Percentiles rank a stretch among this genome's conserved stretches.
phyloP scores from a whole-genome alignment of 2,113 vertebrate species.

The Sprattus sprattus region DNA sequence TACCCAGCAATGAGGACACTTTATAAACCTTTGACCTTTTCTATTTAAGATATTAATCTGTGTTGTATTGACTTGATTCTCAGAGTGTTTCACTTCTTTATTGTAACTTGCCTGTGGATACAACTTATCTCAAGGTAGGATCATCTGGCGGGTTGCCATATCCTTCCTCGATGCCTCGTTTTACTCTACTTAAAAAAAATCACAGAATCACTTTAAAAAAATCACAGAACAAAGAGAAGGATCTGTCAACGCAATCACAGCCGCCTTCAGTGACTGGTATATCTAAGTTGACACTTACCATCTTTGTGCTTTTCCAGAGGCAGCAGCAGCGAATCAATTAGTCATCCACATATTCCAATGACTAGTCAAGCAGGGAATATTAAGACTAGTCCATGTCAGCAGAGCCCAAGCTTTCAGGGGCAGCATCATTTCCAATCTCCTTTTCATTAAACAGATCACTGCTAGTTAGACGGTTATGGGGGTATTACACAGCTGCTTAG shows the following conservation, averaged over 20 bases:
- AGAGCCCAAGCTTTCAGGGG: neutral
- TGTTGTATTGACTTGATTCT: neutral
- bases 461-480: neutral
- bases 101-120: neutral
- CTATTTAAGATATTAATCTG: neutral
- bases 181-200: neutral
- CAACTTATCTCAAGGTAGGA: neutral
- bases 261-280: neutral
- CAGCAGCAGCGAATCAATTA: neutral
- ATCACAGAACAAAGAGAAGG: neutral
- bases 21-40: neutral
- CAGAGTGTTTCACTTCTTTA: neutral
- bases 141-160: neutral
- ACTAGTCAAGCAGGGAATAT: neutral
- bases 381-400: neutral
- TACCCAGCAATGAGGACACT: neutral
- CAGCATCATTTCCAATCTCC: neutral
- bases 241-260: neutral
- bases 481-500: neutral
- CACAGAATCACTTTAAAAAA: too few species aligned
- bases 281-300: neutral
- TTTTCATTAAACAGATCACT: neutral
- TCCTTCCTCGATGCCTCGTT: neutral
- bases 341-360: neutral
- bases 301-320: neutral